Conservation (phyloP, 2,888 invertebrate genomes). For the Cyclophora albipunctata region DNA sequence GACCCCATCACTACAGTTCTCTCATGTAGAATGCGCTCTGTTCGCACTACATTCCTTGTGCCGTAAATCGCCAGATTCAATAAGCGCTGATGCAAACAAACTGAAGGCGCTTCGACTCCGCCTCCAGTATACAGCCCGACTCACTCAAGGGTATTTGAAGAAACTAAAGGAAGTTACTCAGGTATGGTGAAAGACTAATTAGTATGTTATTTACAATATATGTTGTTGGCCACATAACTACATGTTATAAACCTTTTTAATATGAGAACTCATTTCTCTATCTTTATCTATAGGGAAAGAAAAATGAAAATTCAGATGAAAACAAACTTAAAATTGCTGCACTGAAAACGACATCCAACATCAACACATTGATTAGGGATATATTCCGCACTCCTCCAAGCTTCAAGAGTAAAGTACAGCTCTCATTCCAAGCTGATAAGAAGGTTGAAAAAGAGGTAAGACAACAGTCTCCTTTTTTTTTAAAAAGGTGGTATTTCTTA, state of each 20-base stretch:
- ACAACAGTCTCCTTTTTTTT: background rate
- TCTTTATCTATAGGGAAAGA: constrained; percentile 73
- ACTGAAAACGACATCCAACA: constrained; percentile 92
- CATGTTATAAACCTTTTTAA: too few relatives aligned
- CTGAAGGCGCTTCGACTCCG: constrained; percentile 91
- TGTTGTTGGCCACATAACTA: background rate
- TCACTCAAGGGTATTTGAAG: constrained; percentile 88
- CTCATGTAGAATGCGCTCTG: constrained; percentile 93
- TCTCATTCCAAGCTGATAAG: constrained; percentile 77
- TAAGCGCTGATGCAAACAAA: constrained; percentile 80
- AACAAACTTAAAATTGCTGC: constrained; percentile 86
- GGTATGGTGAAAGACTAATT: constrained; percentile 29
- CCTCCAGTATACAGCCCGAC: constrained; percentile 93
- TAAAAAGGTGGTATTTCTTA: background rate
- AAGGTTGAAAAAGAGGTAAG: constrained; percentile 58
- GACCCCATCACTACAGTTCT: constrained; percentile 92
- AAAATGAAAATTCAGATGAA: constrained; percentile 84
- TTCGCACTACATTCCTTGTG: constrained; percentile 86
- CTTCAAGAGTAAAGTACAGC: constrained; percentile 87
- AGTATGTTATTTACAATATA: background rate
- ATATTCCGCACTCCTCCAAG: constrained; percentile 95
- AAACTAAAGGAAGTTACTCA: constrained; percentile 79
- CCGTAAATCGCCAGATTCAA: constrained; percentile 83
- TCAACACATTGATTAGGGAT: constrained; percentile 93
- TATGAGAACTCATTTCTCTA: too few relatives aligned